Evolutionary conservation across 2,888 invertebrate genomes (phyloP).

Genomic region (Xanthia togata): DNA sequence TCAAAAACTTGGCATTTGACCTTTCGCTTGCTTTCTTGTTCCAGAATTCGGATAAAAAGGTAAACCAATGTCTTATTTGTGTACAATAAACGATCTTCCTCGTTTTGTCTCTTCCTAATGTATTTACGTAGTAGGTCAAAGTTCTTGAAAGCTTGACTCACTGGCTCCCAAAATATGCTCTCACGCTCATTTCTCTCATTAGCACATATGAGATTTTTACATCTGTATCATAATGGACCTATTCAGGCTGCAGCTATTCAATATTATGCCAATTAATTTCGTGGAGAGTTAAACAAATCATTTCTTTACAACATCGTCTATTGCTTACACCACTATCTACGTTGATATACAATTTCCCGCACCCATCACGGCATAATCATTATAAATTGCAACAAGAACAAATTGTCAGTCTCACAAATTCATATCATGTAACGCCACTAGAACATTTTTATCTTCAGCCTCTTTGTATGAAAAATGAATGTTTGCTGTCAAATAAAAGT

Average conservation of each 20-base stretch:
- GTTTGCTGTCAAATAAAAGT: conserved; percentile 80
- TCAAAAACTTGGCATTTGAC: neutral
- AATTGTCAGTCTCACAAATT: conserved; percentile 63
- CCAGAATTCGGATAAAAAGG: neutral
- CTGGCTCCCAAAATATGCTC: neutral
- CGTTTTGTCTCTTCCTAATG: neutral
- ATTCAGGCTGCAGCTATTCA: conserved; percentile 2
- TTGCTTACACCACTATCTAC: conserved; percentile 18
- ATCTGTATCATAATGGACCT: neutral
- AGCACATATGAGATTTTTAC: neutral
- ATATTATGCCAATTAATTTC: conserved; percentile 22
- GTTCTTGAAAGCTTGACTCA: neutral
- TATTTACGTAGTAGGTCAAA: neutral
- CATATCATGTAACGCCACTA: conserved; percentile 62
- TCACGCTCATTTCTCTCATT: conserved; percentile 22
- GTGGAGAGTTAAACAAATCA: neutral
- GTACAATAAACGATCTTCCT: neutral
- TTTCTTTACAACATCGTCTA: neutral
- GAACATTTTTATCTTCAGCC: conserved; percentile 68
- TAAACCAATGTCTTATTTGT: neutral
- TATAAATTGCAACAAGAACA: conserved; percentile 60
- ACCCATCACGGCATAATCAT: conserved; percentile 45
- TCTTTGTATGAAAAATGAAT: conserved; percentile 75
- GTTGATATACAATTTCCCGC: conserved; percentile 9
- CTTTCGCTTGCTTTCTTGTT: neutral